Evolutionary conservation across 2,888 invertebrate genomes (phyloP), one percentile per base, ranked within the genome.

Genomic region (Rhodophaea formosa): DNA sequence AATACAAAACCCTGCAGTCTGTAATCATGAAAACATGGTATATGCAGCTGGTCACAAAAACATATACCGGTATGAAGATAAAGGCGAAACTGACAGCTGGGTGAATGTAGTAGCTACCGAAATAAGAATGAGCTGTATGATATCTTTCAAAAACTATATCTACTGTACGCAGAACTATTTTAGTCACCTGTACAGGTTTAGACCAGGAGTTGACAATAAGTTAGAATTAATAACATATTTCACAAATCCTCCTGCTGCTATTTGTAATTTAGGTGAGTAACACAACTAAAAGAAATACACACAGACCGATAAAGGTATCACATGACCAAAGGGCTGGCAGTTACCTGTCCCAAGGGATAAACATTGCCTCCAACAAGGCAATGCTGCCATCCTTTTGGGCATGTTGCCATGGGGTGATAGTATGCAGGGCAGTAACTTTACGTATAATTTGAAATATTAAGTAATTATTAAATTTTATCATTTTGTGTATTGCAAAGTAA

Each of bases 121-220:
- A 0, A 77, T 86, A 35, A 68, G 80, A 53, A 71, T 75, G 3
- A 80, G 72, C 51, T 75, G 69, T 44, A 74, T 91, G 73, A 62
- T 74, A 0, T 84, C 90, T 3, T 84, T 69, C 46, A 82, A 76
- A 46, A 79, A 78, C 0, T 79, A 82, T 61, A 82, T 91, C 43
- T 88, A 87, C 59, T 82, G 84, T 53, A 76, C 82, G 0, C 89
- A 89, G 60, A 80, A 75, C 61, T 88, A 81, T 56, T 87, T 84
- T 54, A 77, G 70, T 17, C 70, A 76, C 44, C 52, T 90, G 51
- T 83, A 82, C 56, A 77, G 86, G 62, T 87, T 89, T 60, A 74
- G 64, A 39, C 88, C 90, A 1, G 78, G 69, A 35, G 53, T 68
- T 1, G 79, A 84, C 59, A 53, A 56, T 0, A 64, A 58, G n/a